Conservation (phyloP, 2,888 invertebrate genomes). For the Lissonota sp. region DNA sequence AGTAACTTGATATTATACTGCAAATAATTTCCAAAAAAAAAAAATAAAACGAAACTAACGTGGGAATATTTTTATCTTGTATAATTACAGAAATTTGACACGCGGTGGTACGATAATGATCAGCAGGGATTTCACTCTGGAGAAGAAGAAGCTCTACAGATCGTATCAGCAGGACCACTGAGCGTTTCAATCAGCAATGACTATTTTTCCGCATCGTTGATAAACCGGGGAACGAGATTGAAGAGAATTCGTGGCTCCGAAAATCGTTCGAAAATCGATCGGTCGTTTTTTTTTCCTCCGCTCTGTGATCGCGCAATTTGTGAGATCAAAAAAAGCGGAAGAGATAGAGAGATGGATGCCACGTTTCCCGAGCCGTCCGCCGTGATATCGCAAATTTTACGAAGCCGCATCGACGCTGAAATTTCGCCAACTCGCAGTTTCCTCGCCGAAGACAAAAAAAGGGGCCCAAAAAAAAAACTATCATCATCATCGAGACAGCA, state of each 20-base stretch:
- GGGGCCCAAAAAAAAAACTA: slow-evolving; percentile 19
- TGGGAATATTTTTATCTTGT: too few species aligned
- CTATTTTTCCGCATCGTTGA: slow-evolving; percentile 5
- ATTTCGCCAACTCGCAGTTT: too few species aligned
- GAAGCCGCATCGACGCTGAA: too few species aligned
- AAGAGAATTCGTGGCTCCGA: slow-evolving; percentile 15
- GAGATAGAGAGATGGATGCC: not conserved
- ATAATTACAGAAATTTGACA: slow-evolving; percentile 89
- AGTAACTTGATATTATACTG: not conserved
- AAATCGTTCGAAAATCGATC: slow-evolving; percentile 15
- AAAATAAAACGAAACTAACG: not conserved
- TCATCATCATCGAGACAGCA: too few species aligned
- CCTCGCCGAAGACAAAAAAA: not conserved
- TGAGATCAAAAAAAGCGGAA: not conserved
- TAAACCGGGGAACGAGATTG: not conserved
- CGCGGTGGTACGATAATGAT: slow-evolving; percentile 95
- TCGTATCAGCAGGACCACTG: slow-evolving; percentile 86
- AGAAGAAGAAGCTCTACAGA: slow-evolving; percentile 96
- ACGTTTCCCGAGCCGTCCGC: not conserved
- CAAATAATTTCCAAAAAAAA: not conserved
- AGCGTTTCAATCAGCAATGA: slow-evolving; percentile 48
- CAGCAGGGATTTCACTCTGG: slow-evolving; percentile 94
- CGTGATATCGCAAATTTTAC: not conserved
- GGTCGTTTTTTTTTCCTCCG: not conserved
- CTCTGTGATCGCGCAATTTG: not conserved